Evolutionary conservation across 2,113 vertebrate species (phyloP).

Genomic region (Psophia crepitans): DNA sequence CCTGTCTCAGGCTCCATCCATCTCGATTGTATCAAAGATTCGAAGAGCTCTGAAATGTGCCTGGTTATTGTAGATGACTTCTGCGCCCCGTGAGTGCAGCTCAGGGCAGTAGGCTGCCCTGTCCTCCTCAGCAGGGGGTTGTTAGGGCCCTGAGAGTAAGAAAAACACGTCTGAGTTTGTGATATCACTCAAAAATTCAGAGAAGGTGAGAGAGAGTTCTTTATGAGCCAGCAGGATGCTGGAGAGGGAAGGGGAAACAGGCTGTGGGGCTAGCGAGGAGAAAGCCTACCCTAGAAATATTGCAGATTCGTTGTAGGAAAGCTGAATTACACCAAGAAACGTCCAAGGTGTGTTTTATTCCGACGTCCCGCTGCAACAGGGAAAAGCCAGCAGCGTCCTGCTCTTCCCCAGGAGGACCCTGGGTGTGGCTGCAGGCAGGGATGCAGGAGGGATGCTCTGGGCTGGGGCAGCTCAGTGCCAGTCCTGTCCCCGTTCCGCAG

Average conservation of each 20-base stretch:
- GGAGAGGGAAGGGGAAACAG: neutral
- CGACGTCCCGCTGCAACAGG: accelerated
- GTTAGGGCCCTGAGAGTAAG: neutral
- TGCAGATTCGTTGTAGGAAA: accelerated
- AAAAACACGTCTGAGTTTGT: neutral
- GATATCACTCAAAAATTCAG: neutral
- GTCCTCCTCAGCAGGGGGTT: neutral
- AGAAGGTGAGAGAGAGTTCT: neutral
- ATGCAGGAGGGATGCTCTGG: neutral
- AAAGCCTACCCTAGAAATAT: neutral
- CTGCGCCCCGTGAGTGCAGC: accelerated
- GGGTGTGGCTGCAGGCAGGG: too few relatives aligned
- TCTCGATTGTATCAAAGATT: neutral
- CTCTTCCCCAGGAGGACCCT: neutral
- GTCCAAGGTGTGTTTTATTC: accelerated
- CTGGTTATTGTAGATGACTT: neutral
- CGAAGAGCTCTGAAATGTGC: neutral
- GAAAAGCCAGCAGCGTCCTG: neutral
- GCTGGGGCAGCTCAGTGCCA: neutral
- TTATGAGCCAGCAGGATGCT: neutral
- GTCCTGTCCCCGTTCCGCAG: accelerated
- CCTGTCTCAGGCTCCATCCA: neutral
- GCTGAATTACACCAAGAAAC: accelerated
- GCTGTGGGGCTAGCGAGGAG: neutral
- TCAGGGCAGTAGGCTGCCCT: neutral